These are phyloP conservation scores for Eristalis arbustorum DNA, from an alignment of 2,888 invertebrate genomes.

Conservation along the genomic window DNA sequence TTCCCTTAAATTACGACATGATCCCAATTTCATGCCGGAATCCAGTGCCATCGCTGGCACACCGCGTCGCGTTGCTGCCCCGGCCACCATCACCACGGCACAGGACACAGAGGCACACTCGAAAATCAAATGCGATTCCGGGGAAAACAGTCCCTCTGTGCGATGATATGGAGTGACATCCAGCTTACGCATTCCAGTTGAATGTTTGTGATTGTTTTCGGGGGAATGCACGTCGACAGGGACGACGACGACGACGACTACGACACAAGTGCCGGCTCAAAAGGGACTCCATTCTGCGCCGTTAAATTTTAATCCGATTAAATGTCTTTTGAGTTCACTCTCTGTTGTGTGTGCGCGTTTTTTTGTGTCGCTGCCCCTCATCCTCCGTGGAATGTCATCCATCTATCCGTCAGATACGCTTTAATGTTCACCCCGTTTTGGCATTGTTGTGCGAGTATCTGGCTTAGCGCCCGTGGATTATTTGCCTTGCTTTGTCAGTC, in stretches of 20 bases:
- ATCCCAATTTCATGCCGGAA: constrained; percentile 55
- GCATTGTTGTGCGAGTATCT: constrained; percentile 17
- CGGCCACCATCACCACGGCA: too few relatives aligned
- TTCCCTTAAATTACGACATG: constrained; percentile 59
- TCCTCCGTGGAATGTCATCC: constrained; percentile 37
- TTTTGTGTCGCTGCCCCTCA: not conserved
- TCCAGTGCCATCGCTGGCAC: constrained; percentile 13
- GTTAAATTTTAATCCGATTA: constrained; percentile 70
- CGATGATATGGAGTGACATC: constrained; percentile 41
- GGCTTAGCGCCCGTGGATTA: constrained; percentile 29
- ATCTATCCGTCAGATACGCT: constrained; percentile 49
- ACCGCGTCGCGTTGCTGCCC: not conserved
- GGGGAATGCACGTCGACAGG: constrained; percentile 13
- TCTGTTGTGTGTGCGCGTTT: not conserved
- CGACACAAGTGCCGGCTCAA: constrained; percentile 43
- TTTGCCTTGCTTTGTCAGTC: constrained; percentile 38
- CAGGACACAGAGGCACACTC: constrained; percentile 3
- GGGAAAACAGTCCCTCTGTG: constrained; percentile 34
- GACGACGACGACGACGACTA: not conserved
- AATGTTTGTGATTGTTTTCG: constrained; percentile 63
- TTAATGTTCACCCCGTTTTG: constrained; percentile 55
- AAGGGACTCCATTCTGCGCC: constrained; percentile 52
- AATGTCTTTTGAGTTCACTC: constrained; percentile 41
- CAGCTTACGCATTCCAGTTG: constrained; percentile 66
- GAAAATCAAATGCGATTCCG: constrained; percentile 56